Percentiles rank a stretch among this genome's conserved stretches.
Evolutionary conservation across 2,797 vertebrate species (phyloP).

Genomic region (Austrolebias charrua): DNA sequence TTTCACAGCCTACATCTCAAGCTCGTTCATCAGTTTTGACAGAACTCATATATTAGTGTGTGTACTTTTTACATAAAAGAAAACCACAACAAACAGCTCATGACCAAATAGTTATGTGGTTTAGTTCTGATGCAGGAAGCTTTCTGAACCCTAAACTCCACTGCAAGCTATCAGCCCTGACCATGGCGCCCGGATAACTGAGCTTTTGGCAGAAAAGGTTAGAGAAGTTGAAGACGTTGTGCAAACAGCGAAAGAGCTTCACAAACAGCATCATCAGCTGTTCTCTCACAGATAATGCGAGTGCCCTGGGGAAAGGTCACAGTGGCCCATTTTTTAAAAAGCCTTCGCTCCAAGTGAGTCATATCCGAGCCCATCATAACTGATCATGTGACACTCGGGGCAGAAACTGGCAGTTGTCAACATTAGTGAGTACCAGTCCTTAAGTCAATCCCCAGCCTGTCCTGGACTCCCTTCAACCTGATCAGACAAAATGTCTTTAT

Average conservation of each 20-base stretch:
- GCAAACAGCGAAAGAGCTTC: constrained; percentile 63
- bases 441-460: constrained; percentile 57
- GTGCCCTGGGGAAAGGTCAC: constrained; percentile 75
- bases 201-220: constrained; percentile 72
- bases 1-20: constrained; percentile 45
- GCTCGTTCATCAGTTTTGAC: constrained; percentile 43
- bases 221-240: constrained; percentile 57
- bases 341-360: constrained; percentile 65
- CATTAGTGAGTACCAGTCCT: constrained; percentile 70
- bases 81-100: constrained; percentile 24
- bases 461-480: constrained; percentile 36
- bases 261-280: constrained; percentile 73
- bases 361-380: constrained; percentile 68
- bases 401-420: constrained; percentile 70
- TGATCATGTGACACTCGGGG: constrained; percentile 72
- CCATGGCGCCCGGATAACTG: constrained; percentile 55
- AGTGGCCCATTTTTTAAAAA: constrained; percentile 59
- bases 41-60: constrained; percentile 35
- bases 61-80: constrained; percentile 28
- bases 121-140: constrained; percentile 41
- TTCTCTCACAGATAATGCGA: constrained; percentile 61
- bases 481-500: constrained; percentile 43
- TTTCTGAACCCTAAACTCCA: constrained; percentile 43
- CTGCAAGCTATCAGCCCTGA: constrained; percentile 45
- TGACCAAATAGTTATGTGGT: constrained; percentile 14